phyloP scores from a whole-genome alignment of 1,140 invertebrate species.

The Ladona fulva region DNA sequence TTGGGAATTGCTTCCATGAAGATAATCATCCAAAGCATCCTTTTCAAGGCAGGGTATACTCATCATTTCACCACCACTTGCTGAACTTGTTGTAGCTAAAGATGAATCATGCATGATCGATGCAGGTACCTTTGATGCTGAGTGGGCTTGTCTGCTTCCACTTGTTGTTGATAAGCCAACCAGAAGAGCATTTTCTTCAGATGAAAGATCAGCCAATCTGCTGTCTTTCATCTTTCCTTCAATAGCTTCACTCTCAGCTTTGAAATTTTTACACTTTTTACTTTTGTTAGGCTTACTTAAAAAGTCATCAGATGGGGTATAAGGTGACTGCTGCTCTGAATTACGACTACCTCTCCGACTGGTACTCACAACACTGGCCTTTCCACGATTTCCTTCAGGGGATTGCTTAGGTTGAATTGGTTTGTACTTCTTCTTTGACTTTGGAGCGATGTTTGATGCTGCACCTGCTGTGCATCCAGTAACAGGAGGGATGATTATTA shows the following conservation, averaged over 20 bases:
- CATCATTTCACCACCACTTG: conserved; percentile 19
- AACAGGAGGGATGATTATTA: conserved; percentile 20
- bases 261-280: not conserved
- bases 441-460: conserved; percentile 16
- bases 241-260: conserved; percentile 15
- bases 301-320: not conserved
- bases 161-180: not conserved
- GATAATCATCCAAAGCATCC: conserved; percentile 66
- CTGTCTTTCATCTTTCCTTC: conserved; percentile 15
- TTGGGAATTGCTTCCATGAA: conserved; percentile 61
- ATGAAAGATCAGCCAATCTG: conserved; percentile 5
- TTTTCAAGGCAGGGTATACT: conserved; percentile 56
- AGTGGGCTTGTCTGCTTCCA: not conserved
- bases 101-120: not conserved
- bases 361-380: not conserved
- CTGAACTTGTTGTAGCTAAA: not conserved
- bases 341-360: not conserved
- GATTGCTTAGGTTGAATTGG: conserved; percentile 40
- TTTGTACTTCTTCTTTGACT: conserved; percentile 38
- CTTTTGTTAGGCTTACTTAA: conserved; percentile 12
- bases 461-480: not conserved
- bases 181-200: not conserved
- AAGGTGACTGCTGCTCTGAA: not conserved
- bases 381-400: not conserved
- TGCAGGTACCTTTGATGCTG: not conserved